Evolutionary conservation across 2,113 vertebrate species (phyloP).

Genomic region (Pyrgilauda ruficollis): DNA sequence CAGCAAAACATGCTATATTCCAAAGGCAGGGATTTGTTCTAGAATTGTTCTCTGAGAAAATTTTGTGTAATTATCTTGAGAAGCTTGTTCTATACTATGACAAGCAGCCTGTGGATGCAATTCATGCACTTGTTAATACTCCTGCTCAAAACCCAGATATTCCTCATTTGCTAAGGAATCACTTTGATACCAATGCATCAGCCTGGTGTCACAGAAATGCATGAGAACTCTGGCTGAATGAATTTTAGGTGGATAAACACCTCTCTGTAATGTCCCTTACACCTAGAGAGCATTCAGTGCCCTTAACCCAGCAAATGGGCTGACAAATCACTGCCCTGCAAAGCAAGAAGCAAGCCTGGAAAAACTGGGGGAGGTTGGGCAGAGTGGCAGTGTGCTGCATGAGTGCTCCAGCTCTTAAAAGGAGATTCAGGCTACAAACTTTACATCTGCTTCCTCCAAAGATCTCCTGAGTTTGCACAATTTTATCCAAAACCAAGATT

Average conservation of each 20-base stretch:
- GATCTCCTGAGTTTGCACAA: neutral
- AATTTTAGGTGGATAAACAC: neutral
- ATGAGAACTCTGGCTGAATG: neutral
- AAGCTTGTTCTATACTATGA: neutral
- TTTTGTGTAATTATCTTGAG: neutral
- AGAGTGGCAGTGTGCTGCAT: neutral
- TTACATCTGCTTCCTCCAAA: neutral
- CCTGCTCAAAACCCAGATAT: accelerated
- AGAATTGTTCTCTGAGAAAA: neutral
- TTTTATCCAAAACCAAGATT: neutral
- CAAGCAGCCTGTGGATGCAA: neutral
- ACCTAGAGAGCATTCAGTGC: neutral
- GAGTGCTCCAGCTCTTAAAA: neutral
- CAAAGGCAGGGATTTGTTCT: neutral
- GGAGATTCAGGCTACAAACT: neutral
- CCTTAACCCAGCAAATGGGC: neutral
- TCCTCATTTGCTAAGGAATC: neutral
- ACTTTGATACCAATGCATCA: neutral
- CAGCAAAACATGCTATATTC: neutral
- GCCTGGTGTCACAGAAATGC: neutral
- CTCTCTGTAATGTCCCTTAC: neutral
- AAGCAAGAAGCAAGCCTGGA: neutral
- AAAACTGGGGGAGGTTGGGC: neutral
- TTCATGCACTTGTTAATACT: neutral
- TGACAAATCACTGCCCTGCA: neutral